Percentiles rank a stretch among this genome's conserved stretches.
phyloP scores from a whole-genome alignment of 2,113 vertebrate genomes.

The Petroica traversi region DNA sequence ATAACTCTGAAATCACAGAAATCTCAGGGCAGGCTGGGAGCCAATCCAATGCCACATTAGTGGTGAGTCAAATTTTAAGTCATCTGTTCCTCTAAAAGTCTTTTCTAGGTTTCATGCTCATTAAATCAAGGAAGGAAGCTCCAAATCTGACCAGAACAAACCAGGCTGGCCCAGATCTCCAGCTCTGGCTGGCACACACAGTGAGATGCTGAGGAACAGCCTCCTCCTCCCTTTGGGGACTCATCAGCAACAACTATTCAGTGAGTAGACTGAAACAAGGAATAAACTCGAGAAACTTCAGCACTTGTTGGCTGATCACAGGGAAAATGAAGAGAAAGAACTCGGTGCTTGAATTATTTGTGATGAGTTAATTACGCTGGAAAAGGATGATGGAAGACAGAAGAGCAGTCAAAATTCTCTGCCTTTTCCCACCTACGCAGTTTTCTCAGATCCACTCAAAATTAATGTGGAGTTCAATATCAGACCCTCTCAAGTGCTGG shows the following conservation, averaged over 20 bases:
- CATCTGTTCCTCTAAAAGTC: neutral
- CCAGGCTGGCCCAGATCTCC: neutral
- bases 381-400: neutral
- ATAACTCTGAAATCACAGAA: neutral
- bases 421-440: neutral
- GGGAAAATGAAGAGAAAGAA: neutral
- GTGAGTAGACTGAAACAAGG: neutral
- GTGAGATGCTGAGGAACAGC: neutral
- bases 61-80: neutral
- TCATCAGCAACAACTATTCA: neutral
- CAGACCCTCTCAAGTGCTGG: neutral
- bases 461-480: constrained; percentile 16
- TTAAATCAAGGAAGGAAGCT: neutral
- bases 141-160: neutral
- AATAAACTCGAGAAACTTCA: neutral
- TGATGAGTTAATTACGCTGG: neutral
- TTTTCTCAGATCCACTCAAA: constrained; percentile 20
- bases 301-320: neutral
- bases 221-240: neutral
- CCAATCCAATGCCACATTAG: neutral
- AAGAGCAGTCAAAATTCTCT: constrained; percentile 24
- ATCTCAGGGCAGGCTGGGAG: neutral
- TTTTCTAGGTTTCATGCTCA: neutral
- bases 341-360: neutral
- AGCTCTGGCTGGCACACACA: neutral